These are phyloP conservation scores for Colletes collaris DNA, from an alignment of 2,888 invertebrate genomes.

Conservation along the genomic window DNA sequence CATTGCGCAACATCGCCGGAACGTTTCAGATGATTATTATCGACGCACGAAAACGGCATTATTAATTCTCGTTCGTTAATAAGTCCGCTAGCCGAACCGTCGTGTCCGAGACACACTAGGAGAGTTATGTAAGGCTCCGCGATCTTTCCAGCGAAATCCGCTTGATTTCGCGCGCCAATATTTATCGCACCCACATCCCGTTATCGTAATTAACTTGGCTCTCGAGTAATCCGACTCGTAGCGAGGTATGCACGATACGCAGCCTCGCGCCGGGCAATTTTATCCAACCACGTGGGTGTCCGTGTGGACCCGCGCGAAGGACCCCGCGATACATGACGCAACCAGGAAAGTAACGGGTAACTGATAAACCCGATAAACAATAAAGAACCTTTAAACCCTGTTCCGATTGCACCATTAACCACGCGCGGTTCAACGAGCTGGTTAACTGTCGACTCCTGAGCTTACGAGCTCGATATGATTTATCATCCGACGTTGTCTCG, in stretches of 20 bases:
- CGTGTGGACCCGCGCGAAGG: slow-evolving; percentile 39
- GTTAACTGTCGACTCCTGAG: not conserved
- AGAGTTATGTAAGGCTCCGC: slow-evolving; percentile 20
- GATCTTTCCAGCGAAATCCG: slow-evolving; percentile 27
- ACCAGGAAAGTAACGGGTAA: slow-evolving; percentile 48
- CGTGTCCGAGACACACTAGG: slow-evolving; percentile 7
- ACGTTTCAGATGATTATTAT: slow-evolving; percentile 2
- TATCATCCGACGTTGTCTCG: slow-evolving; percentile 14
- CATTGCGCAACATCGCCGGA: not conserved
- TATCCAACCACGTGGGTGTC: slow-evolving; percentile 60
- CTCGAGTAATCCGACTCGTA: slow-evolving; percentile 52
- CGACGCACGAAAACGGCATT: not conserved
- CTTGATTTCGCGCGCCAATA: slow-evolving; percentile 40
- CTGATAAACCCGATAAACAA: slow-evolving; percentile 58
- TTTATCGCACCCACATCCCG: slow-evolving; percentile 58
- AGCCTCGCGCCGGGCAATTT: slow-evolving; percentile 35
- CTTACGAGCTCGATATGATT: not conserved
- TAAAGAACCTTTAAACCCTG: slow-evolving; percentile 33
- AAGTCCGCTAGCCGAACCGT: slow-evolving; percentile 8
- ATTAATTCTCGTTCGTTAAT: slow-evolving; percentile 27
- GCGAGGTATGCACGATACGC: slow-evolving; percentile 47
- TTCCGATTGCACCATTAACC: slow-evolving; percentile 23
- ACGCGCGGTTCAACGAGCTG: not conserved
- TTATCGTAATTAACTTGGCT: slow-evolving; percentile 64
- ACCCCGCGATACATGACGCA: slow-evolving; percentile 46